Percentiles rank a stretch among this genome's conserved stretches.
Conservation (phyloP, 2,113 vertebrate species). For the Oryzias melastigma region DNA sequence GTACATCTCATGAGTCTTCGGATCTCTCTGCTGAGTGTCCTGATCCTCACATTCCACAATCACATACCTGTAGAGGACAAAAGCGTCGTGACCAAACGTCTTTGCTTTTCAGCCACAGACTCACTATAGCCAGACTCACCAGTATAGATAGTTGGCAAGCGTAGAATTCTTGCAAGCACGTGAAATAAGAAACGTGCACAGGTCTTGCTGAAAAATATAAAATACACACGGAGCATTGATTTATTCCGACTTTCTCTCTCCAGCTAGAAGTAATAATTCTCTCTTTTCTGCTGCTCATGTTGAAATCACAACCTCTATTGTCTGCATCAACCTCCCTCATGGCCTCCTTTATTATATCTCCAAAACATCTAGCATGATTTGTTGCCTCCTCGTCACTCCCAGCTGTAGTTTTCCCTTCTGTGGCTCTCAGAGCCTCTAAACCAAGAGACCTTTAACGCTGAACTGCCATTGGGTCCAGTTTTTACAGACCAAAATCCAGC, state of each 20-base stretch:
- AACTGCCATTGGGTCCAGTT: too few species aligned
- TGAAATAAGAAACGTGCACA: slow-evolving; percentile 97
- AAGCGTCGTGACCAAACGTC: background rate
- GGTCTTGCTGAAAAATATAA: slow-evolving; percentile 83
- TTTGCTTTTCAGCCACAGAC: background rate
- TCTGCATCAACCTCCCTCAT: too few species aligned
- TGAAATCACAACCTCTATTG: too few species aligned
- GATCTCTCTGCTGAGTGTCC: slow-evolving; percentile 95
- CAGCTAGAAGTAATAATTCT: background rate
- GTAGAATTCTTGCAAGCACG: slow-evolving; percentile 98
- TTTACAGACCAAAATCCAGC: too few species aligned
- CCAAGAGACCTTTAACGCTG: too few species aligned
- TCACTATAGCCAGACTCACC: slow-evolving; percentile 75
- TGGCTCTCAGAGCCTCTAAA: too few species aligned
- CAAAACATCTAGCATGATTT: too few species aligned
- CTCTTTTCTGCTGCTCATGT: too few species aligned
- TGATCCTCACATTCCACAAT: slow-evolving; percentile 98
- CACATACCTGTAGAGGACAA: slow-evolving; percentile 85
- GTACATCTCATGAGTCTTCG: slow-evolving; percentile 98
- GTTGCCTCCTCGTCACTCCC: too few species aligned
- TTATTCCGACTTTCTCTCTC: background rate
- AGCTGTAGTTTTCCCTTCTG: too few species aligned
- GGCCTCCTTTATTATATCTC: too few species aligned
- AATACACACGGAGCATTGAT: background rate
- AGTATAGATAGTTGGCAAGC: slow-evolving; percentile 96